Base-by-base conservation (phyloP, 2,797 vertebrate genomes). In the Sparus aurata region DNA sequence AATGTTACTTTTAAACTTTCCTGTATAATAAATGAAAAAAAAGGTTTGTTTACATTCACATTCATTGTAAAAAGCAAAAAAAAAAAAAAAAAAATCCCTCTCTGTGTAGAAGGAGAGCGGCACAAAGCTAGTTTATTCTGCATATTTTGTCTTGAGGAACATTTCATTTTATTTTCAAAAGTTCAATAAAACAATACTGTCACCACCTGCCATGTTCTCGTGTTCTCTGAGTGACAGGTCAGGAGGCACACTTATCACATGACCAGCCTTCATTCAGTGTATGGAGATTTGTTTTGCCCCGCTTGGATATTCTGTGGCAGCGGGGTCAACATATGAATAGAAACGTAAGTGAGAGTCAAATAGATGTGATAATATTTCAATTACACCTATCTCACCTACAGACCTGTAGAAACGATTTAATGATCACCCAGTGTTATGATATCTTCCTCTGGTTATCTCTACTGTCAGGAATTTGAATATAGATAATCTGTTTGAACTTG, bases 261-360 rank as follows among this genome's bases (percentile, higher is more conserved):
- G 43, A 18, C 45, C 47, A 70, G 13, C 50, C 25, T 12, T 20
- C 13, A 57, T 59, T 2, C 38, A 38, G 38, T 11, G 38, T 18
- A 27, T 25, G 43, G 45, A 52, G 4, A 62, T 63, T 23, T 25
- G 8, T 34, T 18, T 45, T 50, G 17, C 17, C 30, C 23, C 1
- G 13, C 41, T 69, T 15, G 41, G 8, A 50, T 27, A 43, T 45
- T 53, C 16, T 71, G 38, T 54, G 20, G 30, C 18, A 11, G 6
- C 20, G 30, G 4, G 41, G 41, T 61, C 75, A 74, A 16, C n/a
- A 78, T 47, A 25, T 69, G 27, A 22, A 20, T 8, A 59, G 2
- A 60, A 61, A 46, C 22, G 43, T 27, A 79, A 47, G 46, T n/a
- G 2, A 41, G 43, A 15, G 22, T 72, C 20, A 68, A 15, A 65